Evolutionary conservation across 1,140 invertebrate genomes (phyloP), one percentile per base, ranked within the genome.

Genomic region (Drosophila pruinosa): DNA sequence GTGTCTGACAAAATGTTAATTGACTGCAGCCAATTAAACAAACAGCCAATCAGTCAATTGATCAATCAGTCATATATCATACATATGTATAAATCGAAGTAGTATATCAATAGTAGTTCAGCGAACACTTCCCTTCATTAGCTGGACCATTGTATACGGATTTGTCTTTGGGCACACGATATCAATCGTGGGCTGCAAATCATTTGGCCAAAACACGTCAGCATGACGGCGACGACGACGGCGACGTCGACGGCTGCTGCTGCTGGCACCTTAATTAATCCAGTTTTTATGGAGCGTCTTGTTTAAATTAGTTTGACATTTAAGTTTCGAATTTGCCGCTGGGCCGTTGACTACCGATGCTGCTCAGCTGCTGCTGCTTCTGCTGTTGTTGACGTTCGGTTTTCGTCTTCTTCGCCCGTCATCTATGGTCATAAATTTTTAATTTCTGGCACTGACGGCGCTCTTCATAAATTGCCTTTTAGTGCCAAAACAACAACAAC

Each of bases 281-380:
- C 81, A 88, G 81, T 86, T 86, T 86, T 86, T 75, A 81, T 86
- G 70, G 78, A 74, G 71, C 74, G 64, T 71, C 72, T 88, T 72
- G 82, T 72, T 78, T 89, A 88, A 88, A 88, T 88, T 88, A 88
- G 82, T 88, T 88, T 88, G 82, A 88, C 82, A 88, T 88, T 88
- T 88, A 82, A 82, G 82, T 65, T 78, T 77, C 28, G 81, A 59
- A 65, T 65, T 63, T 57, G 63, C 63, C 8, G 54, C 54, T 73
- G 54, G 58, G 71, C 58, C 24, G 69, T 53, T 72, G 57, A 39
- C 54, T 64, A 72, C 38, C 36, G 72, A 52, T 71, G 57, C 36
- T 45, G 47, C 22, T 43, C 57, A 48, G 57, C 19, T 73, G 68
- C 12, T 52, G 57, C 21, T 45, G 36, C 36, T n/a, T n/a, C n/a